phyloP scores from a whole-genome alignment of 2,113 vertebrate species.

The Channa argus region DNA sequence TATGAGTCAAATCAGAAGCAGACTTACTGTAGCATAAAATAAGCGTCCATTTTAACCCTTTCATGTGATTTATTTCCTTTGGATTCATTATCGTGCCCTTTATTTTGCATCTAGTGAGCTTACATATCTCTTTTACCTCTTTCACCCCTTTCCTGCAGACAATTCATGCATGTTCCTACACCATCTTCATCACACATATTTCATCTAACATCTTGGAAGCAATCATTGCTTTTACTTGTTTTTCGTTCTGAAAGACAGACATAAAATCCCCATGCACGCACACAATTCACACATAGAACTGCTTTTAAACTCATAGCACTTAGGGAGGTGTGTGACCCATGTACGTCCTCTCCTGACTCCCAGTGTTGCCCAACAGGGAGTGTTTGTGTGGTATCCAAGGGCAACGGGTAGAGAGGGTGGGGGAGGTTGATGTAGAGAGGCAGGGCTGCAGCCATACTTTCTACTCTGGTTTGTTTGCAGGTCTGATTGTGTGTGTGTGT shows the following conservation, averaged over 20 bases:
- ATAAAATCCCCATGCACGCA: conserved; percentile 18
- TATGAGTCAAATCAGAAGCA: conserved; percentile 45
- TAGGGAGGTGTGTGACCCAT: conserved; percentile 73
- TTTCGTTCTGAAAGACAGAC: conserved; percentile 9
- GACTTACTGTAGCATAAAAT: conserved; percentile 41
- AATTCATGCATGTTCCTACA: conserved; percentile 21
- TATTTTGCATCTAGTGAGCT: conserved; percentile 49
- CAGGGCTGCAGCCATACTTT: conserved; percentile 73
- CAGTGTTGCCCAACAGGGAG: conserved; percentile 84
- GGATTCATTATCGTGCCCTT: conserved; percentile 31
- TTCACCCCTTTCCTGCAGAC: conserved; percentile 19
- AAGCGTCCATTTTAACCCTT: conserved; percentile 26
- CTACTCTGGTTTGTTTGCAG: conserved; percentile 75
- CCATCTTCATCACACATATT: conserved; percentile 33
- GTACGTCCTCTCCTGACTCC: conserved; percentile 82
- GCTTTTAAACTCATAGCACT: conserved; percentile 40
- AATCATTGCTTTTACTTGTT: conserved; percentile 8
- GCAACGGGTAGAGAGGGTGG: conserved; percentile 76
- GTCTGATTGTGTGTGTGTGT: conserved; percentile 69
- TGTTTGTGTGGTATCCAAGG: conserved; percentile 84
- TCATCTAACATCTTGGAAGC: conserved; percentile 39
- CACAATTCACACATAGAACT: conserved; percentile 36
- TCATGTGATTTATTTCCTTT: conserved; percentile 16
- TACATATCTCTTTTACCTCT: conserved; percentile 24
- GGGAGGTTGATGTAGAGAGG: conserved; percentile 76